Base-by-base conservation (phyloP, 2,797 vertebrate genomes). In the Malacoctenus gilli region DNA sequence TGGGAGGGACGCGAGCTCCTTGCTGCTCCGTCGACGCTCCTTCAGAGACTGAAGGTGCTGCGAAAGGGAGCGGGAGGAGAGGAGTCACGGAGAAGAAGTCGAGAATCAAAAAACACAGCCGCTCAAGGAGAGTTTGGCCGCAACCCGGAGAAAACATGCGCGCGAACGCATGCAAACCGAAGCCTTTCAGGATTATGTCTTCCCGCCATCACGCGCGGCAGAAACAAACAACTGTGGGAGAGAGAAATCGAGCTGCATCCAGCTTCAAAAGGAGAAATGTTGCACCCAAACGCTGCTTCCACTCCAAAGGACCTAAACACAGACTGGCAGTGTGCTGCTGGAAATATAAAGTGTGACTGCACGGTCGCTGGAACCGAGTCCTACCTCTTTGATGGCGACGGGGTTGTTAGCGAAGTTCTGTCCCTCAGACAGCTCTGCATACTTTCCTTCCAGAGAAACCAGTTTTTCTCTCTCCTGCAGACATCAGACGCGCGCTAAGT, bases 11-110 rank as follows among this genome's bases (percentile, higher is more conserved):
- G 86, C 72, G 68, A 89, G 93, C 64, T 95, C 95, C 77, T 93
- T 95, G 71, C 88, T 80, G 59, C 92, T 93, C 83, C 94, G 92
- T 82, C 92, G 94, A 59, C 93, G 91, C 73, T 96, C 95, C 79
- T 95, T 95, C 84, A 95, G 85, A 40, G 85, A 92, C 61, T 91
- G 90, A 80, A 95, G 92, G 81, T 94, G 94, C 94, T 96, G 91
- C 70, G 86, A 46, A 6, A 32, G 12, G 8, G 12, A 10, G 9
- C 10, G 30, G 12, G 12, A 32, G 10, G 9, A 32, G 5, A 28
- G 25, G 25, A 28, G 9, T 11, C 10, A 35, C 9, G 72, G 10
- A 13, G 31, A 28, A 23, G 8, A 23, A 23, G 22, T 4, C 4
- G 4, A 4, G 8, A 23, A 23, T n/a, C n/a, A n/a, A n/a, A n/a